Conservation (phyloP, 2,113 vertebrate species). For the Phylloscopus whistleri region DNA sequence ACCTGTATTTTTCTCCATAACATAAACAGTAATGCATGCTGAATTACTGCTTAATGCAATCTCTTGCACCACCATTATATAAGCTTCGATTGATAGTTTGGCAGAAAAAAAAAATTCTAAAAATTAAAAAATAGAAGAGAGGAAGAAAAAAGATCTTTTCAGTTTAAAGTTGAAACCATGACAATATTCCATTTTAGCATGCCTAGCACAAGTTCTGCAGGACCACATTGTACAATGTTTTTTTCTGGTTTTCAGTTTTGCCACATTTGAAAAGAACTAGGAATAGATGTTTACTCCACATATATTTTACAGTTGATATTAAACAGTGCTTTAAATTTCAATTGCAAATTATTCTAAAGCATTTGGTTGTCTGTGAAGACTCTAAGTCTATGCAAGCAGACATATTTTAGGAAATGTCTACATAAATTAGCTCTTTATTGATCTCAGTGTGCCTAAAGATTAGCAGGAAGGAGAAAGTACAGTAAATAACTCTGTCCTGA, state of each 20-base stretch:
- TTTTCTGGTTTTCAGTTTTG: neutral
- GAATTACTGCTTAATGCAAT: neutral
- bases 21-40: neutral
- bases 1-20: neutral
- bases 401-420: neutral
- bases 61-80: neutral
- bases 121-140: neutral
- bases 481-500: neutral
- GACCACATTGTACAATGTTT: neutral
- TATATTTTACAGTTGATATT: neutral
- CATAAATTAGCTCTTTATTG: neutral
- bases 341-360: neutral
- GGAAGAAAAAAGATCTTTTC: neutral
- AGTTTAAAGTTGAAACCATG: neutral
- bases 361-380: neutral
- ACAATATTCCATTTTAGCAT: neutral
- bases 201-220: neutral
- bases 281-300: neutral
- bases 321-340: neutral
- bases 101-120: neutral
- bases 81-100: neutral
- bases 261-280: neutral
- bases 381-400: neutral
- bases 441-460: neutral
- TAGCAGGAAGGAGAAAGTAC: neutral